phyloP scores from a whole-genome alignment of 2,113 vertebrate species.

The Hiodon alosoides region DNA sequence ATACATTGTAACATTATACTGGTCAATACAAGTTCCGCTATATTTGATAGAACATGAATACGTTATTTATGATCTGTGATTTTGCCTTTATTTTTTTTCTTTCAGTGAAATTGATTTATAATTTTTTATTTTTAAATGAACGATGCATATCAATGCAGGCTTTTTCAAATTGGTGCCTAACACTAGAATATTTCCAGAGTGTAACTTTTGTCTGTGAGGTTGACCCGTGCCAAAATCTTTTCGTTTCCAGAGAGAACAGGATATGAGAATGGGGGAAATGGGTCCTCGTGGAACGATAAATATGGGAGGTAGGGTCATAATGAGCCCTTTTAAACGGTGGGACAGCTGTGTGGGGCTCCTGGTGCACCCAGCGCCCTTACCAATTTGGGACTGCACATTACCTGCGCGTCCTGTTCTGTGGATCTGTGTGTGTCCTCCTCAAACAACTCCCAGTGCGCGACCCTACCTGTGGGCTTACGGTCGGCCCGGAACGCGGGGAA shows the following conservation, averaged over 20 bases:
- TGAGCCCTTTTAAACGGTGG: slow-evolving; percentile 32
- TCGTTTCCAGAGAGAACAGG: slow-evolving; percentile 98
- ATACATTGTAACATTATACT: too few relatives aligned
- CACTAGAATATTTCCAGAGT: background rate
- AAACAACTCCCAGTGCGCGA: background rate
- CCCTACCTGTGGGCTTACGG: background rate
- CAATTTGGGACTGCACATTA: slow-evolving; percentile 68
- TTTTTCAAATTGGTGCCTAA: too few relatives aligned
- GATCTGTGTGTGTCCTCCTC: background rate
- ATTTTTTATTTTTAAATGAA: too few relatives aligned
- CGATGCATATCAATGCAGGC: too few relatives aligned
- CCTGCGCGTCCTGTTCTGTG: background rate
- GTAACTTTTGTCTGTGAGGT: slow-evolving; percentile 4
- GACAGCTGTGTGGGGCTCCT: slow-evolving; percentile 50
- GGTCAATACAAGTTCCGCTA: too few relatives aligned
- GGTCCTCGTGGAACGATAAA: slow-evolving; percentile 96
- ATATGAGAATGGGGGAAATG: slow-evolving; percentile 98
- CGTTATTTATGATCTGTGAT: too few relatives aligned
- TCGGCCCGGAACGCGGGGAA: background rate
- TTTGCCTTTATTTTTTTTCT: too few relatives aligned
- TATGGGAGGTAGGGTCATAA: slow-evolving; percentile 95
- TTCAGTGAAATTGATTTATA: too few relatives aligned
- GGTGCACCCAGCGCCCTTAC: slow-evolving; percentile 39
- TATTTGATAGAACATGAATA: too few relatives aligned
- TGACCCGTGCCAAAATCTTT: slow-evolving; percentile 51